Percentiles rank a stretch among this genome's conserved stretches.
phyloP scores from a whole-genome alignment of 2,888 invertebrate species.

The Myopa testacea region DNA sequence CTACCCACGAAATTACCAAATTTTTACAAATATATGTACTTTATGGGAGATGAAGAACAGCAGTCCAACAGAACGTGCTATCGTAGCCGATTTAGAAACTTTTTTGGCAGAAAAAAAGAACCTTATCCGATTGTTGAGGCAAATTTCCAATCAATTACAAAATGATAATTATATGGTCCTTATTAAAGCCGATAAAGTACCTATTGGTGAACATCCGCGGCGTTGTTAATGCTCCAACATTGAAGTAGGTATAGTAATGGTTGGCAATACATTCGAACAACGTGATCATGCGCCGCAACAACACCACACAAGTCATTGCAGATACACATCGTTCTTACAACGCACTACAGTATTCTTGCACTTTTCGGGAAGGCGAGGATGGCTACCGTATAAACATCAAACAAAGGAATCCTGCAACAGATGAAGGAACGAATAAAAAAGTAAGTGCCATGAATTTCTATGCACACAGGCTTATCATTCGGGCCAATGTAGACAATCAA shows the following conservation, averaged over 20 bases:
- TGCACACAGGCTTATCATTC: conserved; percentile 37
- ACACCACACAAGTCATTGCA: background rate
- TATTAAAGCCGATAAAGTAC: conserved; percentile 52
- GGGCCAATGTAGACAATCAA: conserved; percentile 25
- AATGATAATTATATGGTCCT: too few relatives aligned
- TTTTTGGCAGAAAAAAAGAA: too few relatives aligned
- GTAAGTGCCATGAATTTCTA: conserved; percentile 37
- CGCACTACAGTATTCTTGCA: conserved; percentile 36
- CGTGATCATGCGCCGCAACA: conserved; percentile 11
- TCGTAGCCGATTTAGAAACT: too few relatives aligned
- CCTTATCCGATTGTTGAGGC: too few relatives aligned
- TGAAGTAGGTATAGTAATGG: conserved; percentile 59
- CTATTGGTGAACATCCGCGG: conserved; percentile 53
- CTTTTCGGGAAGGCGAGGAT: too few relatives aligned
- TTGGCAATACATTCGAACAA: conserved; percentile 14
- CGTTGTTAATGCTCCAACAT: conserved; percentile 60
- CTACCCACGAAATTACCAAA: too few relatives aligned
- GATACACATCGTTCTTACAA: conserved; percentile 22
- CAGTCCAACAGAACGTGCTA: too few relatives aligned
- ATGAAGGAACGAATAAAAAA: conserved; percentile 12
- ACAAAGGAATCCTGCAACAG: conserved; percentile 16
- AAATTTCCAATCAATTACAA: too few relatives aligned
- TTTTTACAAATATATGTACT: too few relatives aligned
- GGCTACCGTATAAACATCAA: conserved; percentile 31
- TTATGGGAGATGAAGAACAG: too few relatives aligned